Evolutionary conservation across 2,888 invertebrate genomes (phyloP).

Genomic region (Choristoneura rosaceana): DNA sequence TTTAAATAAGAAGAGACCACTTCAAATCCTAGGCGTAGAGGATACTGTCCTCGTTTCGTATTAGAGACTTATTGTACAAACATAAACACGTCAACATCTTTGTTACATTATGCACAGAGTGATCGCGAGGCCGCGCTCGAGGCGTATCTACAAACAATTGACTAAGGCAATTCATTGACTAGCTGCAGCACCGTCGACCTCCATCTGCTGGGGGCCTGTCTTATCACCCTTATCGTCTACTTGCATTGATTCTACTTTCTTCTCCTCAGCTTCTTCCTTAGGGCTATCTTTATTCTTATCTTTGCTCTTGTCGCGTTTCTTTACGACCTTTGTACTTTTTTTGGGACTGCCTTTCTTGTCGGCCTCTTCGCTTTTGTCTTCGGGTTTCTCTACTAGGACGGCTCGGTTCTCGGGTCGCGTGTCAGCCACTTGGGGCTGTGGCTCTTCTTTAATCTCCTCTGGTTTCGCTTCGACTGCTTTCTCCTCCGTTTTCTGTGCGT

Average conservation of each 20-base stretch:
- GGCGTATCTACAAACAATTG: constrained; percentile 72
- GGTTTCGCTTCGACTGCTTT: constrained; percentile 40
- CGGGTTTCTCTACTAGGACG: constrained; percentile 49
- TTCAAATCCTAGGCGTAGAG: constrained; percentile 65
- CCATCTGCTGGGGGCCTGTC: constrained; percentile 70
- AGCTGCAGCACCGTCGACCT: constrained; percentile 77
- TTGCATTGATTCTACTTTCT: constrained; percentile 62
- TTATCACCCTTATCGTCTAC: constrained; percentile 69
- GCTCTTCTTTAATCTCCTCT: constrained; percentile 47
- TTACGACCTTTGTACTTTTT: constrained; percentile 68
- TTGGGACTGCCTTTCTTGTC: constrained; percentile 63
- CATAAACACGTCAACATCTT: constrained; percentile 76
- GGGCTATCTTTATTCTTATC: constrained; percentile 68
- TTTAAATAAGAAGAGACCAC: constrained; percentile 69
- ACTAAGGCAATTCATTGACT: constrained; percentile 82
- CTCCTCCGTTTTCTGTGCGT: constrained; percentile 18
- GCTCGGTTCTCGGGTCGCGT: constrained; percentile 59
- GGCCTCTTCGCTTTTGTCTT: constrained; percentile 53
- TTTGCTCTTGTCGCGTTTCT: constrained; percentile 81
- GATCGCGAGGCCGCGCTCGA: constrained; percentile 57
- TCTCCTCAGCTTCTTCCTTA: constrained; percentile 56
- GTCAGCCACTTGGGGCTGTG: constrained; percentile 56
- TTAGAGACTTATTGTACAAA: constrained; percentile 81
- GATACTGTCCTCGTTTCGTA: constrained; percentile 63
- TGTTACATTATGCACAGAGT: constrained; percentile 73